phyloP scores from a whole-genome alignment of 2,888 invertebrate species.

The Aphrophora alni region DNA sequence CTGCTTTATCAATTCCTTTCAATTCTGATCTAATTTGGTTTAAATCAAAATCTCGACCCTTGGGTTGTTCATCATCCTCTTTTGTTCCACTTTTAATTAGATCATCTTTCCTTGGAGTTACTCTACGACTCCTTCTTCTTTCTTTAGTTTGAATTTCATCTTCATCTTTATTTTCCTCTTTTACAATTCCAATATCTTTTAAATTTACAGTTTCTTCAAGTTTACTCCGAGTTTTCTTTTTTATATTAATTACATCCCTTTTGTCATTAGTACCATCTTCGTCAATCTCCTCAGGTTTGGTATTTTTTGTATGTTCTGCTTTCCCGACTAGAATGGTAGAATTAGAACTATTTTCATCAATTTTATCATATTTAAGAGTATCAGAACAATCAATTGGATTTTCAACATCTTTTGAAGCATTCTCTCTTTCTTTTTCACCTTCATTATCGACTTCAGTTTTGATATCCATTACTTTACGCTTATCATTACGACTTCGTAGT shows the following conservation, averaged over 20 bases:
- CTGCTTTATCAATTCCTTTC: slow-evolving; percentile 75
- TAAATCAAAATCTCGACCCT: slow-evolving; percentile 80
- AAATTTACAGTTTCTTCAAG: background rate
- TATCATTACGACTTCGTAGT: slow-evolving; percentile 22
- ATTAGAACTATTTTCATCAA: too few relatives aligned
- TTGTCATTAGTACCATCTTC: background rate
- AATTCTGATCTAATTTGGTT: slow-evolving; percentile 85
- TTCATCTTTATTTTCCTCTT: slow-evolving; percentile 56
- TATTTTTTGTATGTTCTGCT: slow-evolving; percentile 4
- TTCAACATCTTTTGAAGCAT: background rate
- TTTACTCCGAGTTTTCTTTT: background rate
- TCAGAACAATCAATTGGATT: slow-evolving; percentile 11
- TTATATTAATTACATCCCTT: background rate
- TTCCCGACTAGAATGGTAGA: too few relatives aligned
- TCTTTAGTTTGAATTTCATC: slow-evolving; percentile 49
- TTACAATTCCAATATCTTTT: background rate
- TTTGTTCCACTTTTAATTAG: slow-evolving; percentile 52
- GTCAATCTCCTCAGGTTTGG: slow-evolving; percentile 48
- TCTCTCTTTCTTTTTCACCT: slow-evolving; percentile 35
- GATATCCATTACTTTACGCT: slow-evolving; percentile 29
- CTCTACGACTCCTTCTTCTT: slow-evolving; percentile 50
- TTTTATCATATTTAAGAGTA: background rate
- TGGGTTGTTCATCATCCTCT: slow-evolving; percentile 61
- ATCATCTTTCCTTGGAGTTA: slow-evolving; percentile 57
- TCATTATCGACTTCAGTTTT: slow-evolving; percentile 26